A percentile compares a stretch with the other conserved stretches of the same genome.
Evolutionary conservation across 2,113 vertebrate genomes (phyloP).

Genomic region (Grantiella picta): DNA sequence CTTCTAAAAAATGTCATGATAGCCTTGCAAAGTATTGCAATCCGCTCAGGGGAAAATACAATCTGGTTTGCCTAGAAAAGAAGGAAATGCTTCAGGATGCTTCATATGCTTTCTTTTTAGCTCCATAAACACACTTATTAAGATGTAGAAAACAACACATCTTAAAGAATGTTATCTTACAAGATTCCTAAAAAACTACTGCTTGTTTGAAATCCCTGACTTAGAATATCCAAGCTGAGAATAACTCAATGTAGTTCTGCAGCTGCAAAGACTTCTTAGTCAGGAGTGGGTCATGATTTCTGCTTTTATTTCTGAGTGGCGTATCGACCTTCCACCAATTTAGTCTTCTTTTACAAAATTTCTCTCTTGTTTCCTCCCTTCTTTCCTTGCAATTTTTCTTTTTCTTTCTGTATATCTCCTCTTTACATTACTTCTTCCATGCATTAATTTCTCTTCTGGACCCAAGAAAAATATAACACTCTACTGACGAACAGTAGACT

Average conservation of each 20-base stretch:
- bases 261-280: background rate
- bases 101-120: background rate
- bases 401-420: background rate
- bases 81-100: background rate
- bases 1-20: background rate
- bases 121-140: background rate
- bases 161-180: background rate
- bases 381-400: background rate
- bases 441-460: background rate
- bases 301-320: background rate
- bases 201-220: background rate
- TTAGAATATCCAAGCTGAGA: background rate
- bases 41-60: background rate
- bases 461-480: background rate
- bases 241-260: background rate
- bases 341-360: background rate
- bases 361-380: background rate
- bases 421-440: background rate
- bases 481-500: background rate
- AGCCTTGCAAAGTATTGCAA: background rate
- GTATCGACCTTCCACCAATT: background rate
- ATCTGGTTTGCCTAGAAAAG: background rate
- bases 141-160: background rate
- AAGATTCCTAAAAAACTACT: background rate
- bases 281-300: accelerated